Conservation (phyloP, 2,888 invertebrate species). For the Drepana falcataria region DNA sequence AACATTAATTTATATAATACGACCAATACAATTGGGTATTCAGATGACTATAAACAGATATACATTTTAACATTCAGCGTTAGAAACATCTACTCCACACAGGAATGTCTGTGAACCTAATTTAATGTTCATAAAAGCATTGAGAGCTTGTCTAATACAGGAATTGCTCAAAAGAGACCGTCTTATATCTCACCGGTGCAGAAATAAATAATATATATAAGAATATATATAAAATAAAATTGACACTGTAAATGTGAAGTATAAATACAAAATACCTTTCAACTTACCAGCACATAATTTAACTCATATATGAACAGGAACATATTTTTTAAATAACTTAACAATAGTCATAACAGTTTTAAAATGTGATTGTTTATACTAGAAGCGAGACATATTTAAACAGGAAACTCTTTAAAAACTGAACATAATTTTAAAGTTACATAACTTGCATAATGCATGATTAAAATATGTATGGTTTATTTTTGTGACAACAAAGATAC, state of each 20-base stretch:
- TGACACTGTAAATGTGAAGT: no score
- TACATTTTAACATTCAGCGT: neutral
- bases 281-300: neutral
- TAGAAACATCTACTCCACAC: neutral
- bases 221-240: no score
- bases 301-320: constrained; percentile 31
- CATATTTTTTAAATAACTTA: constrained; percentile 20
- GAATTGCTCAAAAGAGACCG: constrained; percentile 14
- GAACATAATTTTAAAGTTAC: neutral
- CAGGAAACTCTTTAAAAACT: neutral
- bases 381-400: neutral
- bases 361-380: no score
- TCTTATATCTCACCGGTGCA: constrained; percentile 6
- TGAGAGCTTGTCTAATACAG: neutral
- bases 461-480: no score
- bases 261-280: no score
- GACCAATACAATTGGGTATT: no score
- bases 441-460: constrained; percentile 13
- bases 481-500: no score
- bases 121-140: constrained; percentile 6
- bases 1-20: no score
- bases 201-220: no score
- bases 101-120: constrained; percentile 25
- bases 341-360: constrained; percentile 8
- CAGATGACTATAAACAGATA: no score